These are phyloP conservation scores for Exaiptasia diaphana DNA, from an alignment of 64 coral and sea anemone species.

Conservation along the genomic window DNA sequence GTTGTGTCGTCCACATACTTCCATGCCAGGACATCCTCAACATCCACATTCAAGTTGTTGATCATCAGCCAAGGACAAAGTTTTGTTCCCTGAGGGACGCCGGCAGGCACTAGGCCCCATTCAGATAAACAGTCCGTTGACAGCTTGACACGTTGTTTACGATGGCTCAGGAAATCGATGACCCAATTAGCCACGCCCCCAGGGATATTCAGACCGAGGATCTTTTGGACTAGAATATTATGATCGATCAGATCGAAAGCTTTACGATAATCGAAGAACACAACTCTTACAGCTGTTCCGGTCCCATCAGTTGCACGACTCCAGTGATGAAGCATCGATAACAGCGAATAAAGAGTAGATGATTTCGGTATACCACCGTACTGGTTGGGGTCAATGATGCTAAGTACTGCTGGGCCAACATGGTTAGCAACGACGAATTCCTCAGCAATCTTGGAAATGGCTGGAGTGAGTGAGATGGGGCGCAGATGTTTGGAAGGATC, in stretches of 20 bases:
- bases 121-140: neutral
- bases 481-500: neutral
- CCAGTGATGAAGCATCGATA: neutral
- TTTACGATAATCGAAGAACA: neutral
- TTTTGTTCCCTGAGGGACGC: neutral
- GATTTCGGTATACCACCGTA: neutral
- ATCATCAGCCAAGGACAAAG: neutral
- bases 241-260: conserved; percentile 3
- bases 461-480: neutral
- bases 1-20: neutral
- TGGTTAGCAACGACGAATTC: neutral
- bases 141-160: conserved; percentile 3
- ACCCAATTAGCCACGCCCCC: neutral
- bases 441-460: neutral
- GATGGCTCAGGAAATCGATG: neutral
- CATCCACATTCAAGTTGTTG: neutral
- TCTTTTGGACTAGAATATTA: neutral
- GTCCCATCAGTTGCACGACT: neutral
- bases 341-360: neutral
- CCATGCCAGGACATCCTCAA: neutral
- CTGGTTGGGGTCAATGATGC: neutral
- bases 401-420: neutral
- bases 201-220: neutral
- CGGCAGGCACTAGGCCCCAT: neutral
- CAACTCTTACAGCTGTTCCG: neutral